Base-by-base conservation (phyloP, 2,888 invertebrate genomes). In the Pardosa pseudoannulata region DNA sequence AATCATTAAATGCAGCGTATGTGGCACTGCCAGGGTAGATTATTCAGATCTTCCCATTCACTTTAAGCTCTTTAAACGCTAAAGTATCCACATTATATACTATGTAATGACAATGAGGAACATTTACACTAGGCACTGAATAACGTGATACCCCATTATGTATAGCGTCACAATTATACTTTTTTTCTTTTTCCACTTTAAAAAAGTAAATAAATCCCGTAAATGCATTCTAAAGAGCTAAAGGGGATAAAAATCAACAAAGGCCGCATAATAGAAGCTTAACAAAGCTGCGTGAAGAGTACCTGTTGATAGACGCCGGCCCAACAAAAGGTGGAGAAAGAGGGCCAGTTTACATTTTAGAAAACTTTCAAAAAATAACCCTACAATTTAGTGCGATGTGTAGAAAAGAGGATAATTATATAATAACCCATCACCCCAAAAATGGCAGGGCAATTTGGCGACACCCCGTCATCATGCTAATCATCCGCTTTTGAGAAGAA, bases 321-420 rank as follows among this genome's bases (percentile, higher is more conserved):
- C 64, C 9, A 67, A 27, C 65, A 19, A 13, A n/a, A 13, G 28
- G 29, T 27, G 19, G 32, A 68, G n/a, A 56, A 56, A 28, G 41
- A 70, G 13, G 16, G 41, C 16, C 23, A 28, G 70, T 41, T 70
- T 41, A 70, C 27, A 41, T 70, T 70, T 70, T 70, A 28, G 36
- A 32, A 27, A 56, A 65, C 29, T 41, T 36, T 31, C 36, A 46
- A 70, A 67, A 74, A 50, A 50, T 74, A 74, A 80, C 80, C 75
- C 81, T 41, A 64, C 81, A 75, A 81, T 81, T 46, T 72, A 31
- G 62, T 36, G 29, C 72, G 7, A 32, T 68, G 36, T 68, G 36
- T 23, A 36, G 79, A 80, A 75, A 83, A 72, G 72, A 68, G 23
- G 78, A 78, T 85, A 85, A 85, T 85, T 78, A 85, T 78, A 85